A percentile compares a stretch with the other conserved stretches of the same genome.
phyloP scores from a whole-genome alignment of 2,113 vertebrate species.

The Cacatua alba region DNA sequence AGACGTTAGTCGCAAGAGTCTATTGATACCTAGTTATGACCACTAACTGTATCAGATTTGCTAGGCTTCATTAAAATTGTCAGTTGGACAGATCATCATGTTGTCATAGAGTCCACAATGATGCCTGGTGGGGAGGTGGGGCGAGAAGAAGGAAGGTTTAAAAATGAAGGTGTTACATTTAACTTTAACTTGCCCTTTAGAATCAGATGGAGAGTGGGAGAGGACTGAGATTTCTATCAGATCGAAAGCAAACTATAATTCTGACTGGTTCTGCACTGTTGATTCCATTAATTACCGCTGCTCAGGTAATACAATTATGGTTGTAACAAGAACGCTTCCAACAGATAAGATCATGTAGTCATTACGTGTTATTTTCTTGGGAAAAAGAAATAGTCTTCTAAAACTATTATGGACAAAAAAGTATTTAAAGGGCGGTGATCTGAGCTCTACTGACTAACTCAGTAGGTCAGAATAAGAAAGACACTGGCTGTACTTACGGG shows the following conservation, averaged over 20 bases:
- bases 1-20: neutral
- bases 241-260: neutral
- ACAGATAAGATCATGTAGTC: neutral
- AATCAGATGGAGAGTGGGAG: neutral
- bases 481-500: neutral
- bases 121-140: neutral
- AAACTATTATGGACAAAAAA: neutral
- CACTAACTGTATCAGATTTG: neutral
- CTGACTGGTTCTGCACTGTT: neutral
- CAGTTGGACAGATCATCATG: neutral
- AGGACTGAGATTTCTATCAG: neutral
- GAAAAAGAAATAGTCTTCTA: neutral
- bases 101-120: neutral
- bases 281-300: neutral
- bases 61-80: neutral
- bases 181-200: neutral
- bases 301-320: neutral
- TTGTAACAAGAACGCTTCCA: neutral
- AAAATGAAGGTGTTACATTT: neutral
- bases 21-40: neutral
- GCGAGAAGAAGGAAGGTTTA: neutral
- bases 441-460: neutral
- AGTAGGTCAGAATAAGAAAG: neutral
- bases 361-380: neutral
- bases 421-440: neutral